Base-by-base conservation (phyloP, 2,113 vertebrate genomes). In the Tylochromis polylepis region DNA sequence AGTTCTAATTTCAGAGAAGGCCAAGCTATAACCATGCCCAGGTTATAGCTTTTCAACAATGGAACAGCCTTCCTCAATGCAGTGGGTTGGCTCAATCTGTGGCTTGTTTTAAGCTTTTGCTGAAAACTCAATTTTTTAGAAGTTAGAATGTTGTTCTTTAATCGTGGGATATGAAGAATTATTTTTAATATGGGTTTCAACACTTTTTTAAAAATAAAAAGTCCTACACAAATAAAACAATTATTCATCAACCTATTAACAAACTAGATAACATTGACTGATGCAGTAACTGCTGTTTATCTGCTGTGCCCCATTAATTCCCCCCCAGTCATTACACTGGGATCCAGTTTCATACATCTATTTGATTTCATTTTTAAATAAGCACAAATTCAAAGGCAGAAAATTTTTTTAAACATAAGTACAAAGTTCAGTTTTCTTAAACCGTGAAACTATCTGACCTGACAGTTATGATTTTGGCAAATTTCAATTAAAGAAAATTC, bases 381-480 rank as follows among this genome's bases (percentile, higher is more conserved):
- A n/a, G n/a, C n/a, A n/a, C n/a, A n/a, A n/a, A n/a, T n/a, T n/a
- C n/a, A n/a, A n/a, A n/a, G n/a, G n/a, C n/a, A n/a, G n/a, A n/a
- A n/a, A n/a, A n/a, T n/a, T n/a, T n/a, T n/a, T n/a, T n/a, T n/a
- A n/a, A n/a, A n/a, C n/a, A n/a, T n/a, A 72, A 72, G 14, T 8
- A 16, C 8, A 72, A 38, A 67, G 11, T 67, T 67, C 14, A 11
- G 8, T 46, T 72, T 72, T 27, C 36, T 67, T 67, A 15, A 43
- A 43, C 65, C 18, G 12, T 51, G 18, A 3, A 51, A 51, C 3
- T 24, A n/a, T 70, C 38, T 46, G 4, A 70, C 38, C 43, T 46
- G 65, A n/a, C 5, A 43, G 10, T 16, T 27, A 3, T 0, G 8
- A 27, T 70, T 27, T 46, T 0, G 0, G 38, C 14, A 43, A 43